Base-by-base conservation (phyloP, 1,140 invertebrate species). In the Chrysoperla carnea region DNA sequence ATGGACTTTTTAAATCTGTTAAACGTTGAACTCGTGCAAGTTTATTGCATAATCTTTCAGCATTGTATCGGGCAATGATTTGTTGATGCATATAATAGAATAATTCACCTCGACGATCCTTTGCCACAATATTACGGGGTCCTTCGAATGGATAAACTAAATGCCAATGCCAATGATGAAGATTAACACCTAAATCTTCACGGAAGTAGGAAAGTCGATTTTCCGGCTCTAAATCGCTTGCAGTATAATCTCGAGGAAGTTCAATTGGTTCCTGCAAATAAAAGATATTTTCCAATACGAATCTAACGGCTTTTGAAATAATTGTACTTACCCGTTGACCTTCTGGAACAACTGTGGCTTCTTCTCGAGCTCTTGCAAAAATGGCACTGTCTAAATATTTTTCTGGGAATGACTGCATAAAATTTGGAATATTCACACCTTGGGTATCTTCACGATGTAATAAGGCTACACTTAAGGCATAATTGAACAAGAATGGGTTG, bases 151-250 rank as follows among this genome's bases (percentile, higher is more conserved):
- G 81, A 52, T 84, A 85, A 4, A 84, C 77, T 42, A 85, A 61
- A 60, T 86, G 82, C 82, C 74, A 82, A 59, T 89, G 84, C 84
- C 84, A 90, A 52, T 90, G 81, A 57, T 80, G 76, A 1, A 80
- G 66, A 58, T 83, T 84, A 52, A 82, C 67, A 46, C 78, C 79
- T 46, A 76, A 62, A 57, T 78, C 78, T 53, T 83, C 79, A 14
- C 78, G 69, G 69, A 79, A 83, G 57, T 83, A 83, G 54, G 77
- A 78, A 49, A 76, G 59, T 23, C 78, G 71, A 56, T 86, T 81
- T 51, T 88, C 84, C 1, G 68, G 67, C 44, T 86, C 81, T 11
- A 73, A 49, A 43, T 82, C 73, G 0, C 75, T 73, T 0, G 82
- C 82, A 0, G 82, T 82, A 50, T 78, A 81, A 57, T 82, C 77